These are phyloP conservation scores for Aradus depressus DNA, from an alignment of 2,888 invertebrate genomes.

Conservation along the genomic window DNA sequence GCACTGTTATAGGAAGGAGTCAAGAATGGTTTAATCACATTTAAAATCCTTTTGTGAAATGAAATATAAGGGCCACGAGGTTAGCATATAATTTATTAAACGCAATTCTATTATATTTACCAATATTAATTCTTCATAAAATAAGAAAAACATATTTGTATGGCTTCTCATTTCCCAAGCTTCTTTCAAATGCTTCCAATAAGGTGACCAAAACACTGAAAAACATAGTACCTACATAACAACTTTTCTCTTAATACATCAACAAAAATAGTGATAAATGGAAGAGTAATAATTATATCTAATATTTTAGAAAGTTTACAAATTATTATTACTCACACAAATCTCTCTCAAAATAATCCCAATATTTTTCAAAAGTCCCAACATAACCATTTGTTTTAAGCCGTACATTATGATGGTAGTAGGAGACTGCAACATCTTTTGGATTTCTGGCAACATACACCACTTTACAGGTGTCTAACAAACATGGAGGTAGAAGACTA, in stretches of 20 bases:
- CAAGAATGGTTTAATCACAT: too few relatives aligned
- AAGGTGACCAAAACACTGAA: constrained; percentile 41
- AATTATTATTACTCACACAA: constrained; percentile 40
- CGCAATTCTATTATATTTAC: constrained; percentile 36
- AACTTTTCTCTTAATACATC: background rate
- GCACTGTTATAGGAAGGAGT: too few relatives aligned
- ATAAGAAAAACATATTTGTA: constrained; percentile 59
- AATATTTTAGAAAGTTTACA: background rate
- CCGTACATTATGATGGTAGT: constrained; percentile 61
- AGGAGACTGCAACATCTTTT: constrained; percentile 74
- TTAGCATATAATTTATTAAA: too few relatives aligned
- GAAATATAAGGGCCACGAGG: too few relatives aligned
- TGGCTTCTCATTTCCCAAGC: constrained; percentile 55
- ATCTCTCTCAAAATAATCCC: constrained; percentile 49
- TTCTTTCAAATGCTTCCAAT: constrained; percentile 67
- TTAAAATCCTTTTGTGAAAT: too few relatives aligned
- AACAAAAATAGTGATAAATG: background rate
- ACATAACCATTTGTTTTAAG: constrained; percentile 55
- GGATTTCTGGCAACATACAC: constrained; percentile 78
- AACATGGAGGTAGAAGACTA: constrained; percentile 53
- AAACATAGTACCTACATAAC: background rate
- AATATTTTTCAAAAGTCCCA: constrained; percentile 57
- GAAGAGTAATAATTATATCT: background rate
- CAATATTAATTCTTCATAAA: constrained; percentile 66
- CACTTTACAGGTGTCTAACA: constrained; percentile 47